Evolutionary conservation across 2,113 vertebrate genomes (phyloP).

Genomic region (Lutjanus erythropterus): DNA sequence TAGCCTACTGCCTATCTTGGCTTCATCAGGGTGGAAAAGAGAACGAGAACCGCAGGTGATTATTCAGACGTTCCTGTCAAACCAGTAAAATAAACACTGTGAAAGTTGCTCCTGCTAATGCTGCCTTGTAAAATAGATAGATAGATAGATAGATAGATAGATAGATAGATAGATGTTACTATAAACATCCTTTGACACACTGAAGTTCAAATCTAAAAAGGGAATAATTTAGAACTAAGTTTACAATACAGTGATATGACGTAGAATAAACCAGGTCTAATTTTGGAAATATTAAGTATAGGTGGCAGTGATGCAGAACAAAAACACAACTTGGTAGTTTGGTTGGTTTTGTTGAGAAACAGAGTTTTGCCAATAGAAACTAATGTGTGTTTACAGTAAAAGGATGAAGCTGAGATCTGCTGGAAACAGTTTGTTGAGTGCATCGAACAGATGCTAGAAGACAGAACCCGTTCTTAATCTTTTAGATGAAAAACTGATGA

Average conservation of each 20-base stretch:
- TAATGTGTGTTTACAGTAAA: slow-evolving; percentile 37
- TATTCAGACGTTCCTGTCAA: not conserved
- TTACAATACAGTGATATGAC: not conserved
- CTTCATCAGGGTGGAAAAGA: not conserved
- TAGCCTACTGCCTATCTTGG: not conserved
- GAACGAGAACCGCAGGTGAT: not conserved
- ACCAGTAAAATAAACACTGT: not conserved
- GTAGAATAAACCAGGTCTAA: not conserved
- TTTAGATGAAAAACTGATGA: slow-evolving; percentile 47
- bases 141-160: no score
- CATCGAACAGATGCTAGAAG: slow-evolving; percentile 3
- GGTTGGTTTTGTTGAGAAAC: not conserved
- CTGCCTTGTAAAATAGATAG: no score
- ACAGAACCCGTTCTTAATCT: slow-evolving; percentile 26
- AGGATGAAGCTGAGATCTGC: not conserved
- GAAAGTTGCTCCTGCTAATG: not conserved
- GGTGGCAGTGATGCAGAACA: not conserved
- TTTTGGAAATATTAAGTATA: not conserved
- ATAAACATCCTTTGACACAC: no score
- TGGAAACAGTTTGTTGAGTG: slow-evolving; percentile 61
- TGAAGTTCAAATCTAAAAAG: no score
- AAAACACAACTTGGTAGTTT: not conserved
- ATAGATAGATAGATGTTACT: no score
- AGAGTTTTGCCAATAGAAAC: not conserved
- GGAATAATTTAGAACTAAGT: no score